A percentile compares a stretch with the other conserved stretches of the same genome.
Evolutionary conservation across 2,113 vertebrate species (phyloP).

Genomic region (Hydrochoerus hydrochaeris): DNA sequence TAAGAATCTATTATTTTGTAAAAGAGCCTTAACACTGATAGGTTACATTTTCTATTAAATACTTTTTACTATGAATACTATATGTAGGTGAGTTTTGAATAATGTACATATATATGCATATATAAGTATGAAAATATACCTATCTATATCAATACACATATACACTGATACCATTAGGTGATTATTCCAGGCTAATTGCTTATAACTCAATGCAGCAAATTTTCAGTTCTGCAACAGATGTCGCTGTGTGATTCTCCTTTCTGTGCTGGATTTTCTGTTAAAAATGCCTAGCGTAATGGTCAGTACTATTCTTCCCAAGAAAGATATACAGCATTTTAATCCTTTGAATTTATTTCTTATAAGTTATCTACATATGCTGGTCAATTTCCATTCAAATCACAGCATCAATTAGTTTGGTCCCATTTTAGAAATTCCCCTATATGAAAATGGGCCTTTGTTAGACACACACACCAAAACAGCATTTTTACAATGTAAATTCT

Average conservation of each 20-base stretch:
- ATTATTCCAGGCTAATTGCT: conserved; percentile 52
- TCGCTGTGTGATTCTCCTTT: conserved; percentile 63
- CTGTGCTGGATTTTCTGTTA: conserved; percentile 44
- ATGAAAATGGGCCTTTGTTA: neutral
- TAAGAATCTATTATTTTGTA: conserved; percentile 23
- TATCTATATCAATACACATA: conserved; percentile 5
- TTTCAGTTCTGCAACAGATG: conserved; percentile 73
- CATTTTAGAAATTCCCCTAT: neutral
- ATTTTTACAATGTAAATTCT: conserved; percentile 58
- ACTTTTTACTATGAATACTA: neutral
- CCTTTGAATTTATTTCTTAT: conserved; percentile 59
- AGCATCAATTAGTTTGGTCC: neutral
- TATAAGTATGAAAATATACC: neutral
- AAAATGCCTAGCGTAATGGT: conserved; percentile 63
- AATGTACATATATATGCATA: neutral
- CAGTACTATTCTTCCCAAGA: conserved; percentile 37
- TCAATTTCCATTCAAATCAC: neutral
- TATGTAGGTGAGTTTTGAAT: neutral
- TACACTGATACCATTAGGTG: conserved; percentile 30
- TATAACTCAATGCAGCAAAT: conserved; percentile 17
- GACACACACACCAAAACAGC: neutral
- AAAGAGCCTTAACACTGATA: neutral
- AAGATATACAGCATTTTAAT: conserved; percentile 46
- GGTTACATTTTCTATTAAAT: conserved; percentile 11
- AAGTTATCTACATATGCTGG: neutral